phyloP scores from a whole-genome alignment of 2,888 invertebrate genomes.

The Ichneumoninae sp. region DNA sequence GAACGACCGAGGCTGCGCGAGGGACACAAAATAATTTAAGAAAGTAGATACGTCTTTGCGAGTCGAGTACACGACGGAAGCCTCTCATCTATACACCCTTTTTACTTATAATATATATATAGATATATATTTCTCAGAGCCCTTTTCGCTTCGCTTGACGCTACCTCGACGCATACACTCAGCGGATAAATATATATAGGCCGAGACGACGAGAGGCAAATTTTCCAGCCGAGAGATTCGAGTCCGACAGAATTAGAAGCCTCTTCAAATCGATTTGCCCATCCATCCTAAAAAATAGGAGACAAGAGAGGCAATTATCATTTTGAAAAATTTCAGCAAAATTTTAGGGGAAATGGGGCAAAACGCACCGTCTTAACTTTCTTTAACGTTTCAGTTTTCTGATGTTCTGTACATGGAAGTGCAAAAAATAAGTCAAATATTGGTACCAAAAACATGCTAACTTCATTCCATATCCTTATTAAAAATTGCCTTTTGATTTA shows the following conservation, averaged over 20 bases:
- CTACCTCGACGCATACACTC: constrained; percentile 39
- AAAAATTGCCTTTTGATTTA: no score
- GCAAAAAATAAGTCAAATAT: no score
- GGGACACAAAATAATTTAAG: constrained; percentile 80
- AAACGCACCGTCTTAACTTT: no score
- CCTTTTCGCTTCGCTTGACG: constrained; percentile 21
- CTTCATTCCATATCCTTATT: no score
- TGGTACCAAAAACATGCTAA: no score
- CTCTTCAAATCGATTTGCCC: not conserved
- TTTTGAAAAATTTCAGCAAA: no score
- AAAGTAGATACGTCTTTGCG: constrained; percentile 72
- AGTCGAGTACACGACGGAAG: constrained; percentile 53
- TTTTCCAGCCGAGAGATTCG: not conserved
- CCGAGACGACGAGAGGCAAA: not conserved
- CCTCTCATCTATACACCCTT: constrained; percentile 48
- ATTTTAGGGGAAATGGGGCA: no score
- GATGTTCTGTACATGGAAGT: no score
- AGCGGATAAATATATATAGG: not conserved
- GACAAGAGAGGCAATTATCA: no score
- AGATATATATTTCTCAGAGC: constrained; percentile 8
- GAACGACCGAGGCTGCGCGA: constrained; percentile 69
- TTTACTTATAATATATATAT: constrained; percentile 24
- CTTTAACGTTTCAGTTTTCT: no score
- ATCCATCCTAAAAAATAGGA: no score
- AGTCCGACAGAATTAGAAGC: not conserved